These are phyloP conservation scores for Tribolium castaneum DNA, from an alignment of 1,140 invertebrate species.

Conservation along the genomic window DNA sequence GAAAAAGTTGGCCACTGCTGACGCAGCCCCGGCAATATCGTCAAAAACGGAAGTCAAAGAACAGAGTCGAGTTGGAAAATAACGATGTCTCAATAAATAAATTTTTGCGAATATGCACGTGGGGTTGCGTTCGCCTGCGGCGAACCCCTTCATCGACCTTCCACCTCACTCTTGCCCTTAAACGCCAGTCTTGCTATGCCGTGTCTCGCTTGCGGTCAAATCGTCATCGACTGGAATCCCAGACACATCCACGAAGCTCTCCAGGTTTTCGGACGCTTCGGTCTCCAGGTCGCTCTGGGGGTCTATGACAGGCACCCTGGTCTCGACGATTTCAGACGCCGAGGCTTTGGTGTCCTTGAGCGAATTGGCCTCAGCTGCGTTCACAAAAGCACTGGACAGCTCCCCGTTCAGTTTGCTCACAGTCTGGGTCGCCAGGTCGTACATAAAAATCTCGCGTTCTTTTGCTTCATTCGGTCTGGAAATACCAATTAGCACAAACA, in stretches of 20 bases:
- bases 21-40: neutral
- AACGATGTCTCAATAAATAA: slow-evolving; percentile 23
- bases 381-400: slow-evolving; percentile 83
- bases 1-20: neutral
- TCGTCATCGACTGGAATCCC: slow-evolving; percentile 49
- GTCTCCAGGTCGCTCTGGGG: slow-evolving; percentile 50
- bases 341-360: slow-evolving; percentile 39
- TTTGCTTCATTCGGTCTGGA: slow-evolving; percentile 67
- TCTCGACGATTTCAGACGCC: slow-evolving; percentile 53
- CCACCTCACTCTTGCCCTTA: neutral
- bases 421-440: slow-evolving; percentile 74
- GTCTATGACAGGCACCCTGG: slow-evolving; percentile 54
- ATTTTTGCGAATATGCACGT: slow-evolving; percentile 9
- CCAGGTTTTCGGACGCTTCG: slow-evolving; percentile 55
- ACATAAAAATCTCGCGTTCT: slow-evolving; percentile 87
- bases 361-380: slow-evolving; percentile 78
- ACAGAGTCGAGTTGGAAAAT: neutral
- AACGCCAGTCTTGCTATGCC: slow-evolving; percentile 7
- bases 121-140: neutral
- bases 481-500: slow-evolving; percentile 8
- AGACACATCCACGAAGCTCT: slow-evolving; percentile 57
- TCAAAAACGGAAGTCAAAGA: neutral
- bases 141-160: neutral
- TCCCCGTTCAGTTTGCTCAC: slow-evolving; percentile 80
- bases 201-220: slow-evolving; percentile 38